Evolutionary conservation across 2,888 invertebrate species (phyloP).

Genomic region (Xylota segnis): DNA sequence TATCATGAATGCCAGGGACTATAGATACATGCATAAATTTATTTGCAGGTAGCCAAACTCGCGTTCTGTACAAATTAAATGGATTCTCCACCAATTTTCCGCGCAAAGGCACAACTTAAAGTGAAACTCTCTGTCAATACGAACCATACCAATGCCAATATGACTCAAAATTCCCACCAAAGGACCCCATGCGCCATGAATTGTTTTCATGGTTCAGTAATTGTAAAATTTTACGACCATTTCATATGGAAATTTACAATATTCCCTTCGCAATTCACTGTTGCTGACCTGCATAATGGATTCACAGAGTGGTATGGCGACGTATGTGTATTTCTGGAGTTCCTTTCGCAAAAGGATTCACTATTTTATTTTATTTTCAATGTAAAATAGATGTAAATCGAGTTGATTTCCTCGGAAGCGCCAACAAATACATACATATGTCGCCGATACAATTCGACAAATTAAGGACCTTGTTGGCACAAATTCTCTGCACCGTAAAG

Average conservation of each 20-base stretch:
- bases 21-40: too few relatives aligned
- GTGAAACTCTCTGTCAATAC: background rate
- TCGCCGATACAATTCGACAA: slow-evolving; percentile 44
- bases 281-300: slow-evolving; percentile 62
- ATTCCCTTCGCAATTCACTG: slow-evolving; percentile 34
- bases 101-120: background rate
- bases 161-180: background rate
- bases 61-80: too few relatives aligned
- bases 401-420: slow-evolving; percentile 53
- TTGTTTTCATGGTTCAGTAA: slow-evolving; percentile 66
- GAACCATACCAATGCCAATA: background rate
- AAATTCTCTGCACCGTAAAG: slow-evolving; percentile 47
- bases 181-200: slow-evolving; percentile 41
- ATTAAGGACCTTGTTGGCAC: slow-evolving; percentile 66
- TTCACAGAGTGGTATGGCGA: slow-evolving; percentile 21
- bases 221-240: slow-evolving; percentile 66
- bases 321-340: too few relatives aligned
- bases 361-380: slow-evolving; percentile 60
- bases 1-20: too few relatives aligned
- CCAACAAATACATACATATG: slow-evolving; percentile 58
- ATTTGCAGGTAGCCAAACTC: too few relatives aligned
- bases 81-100: background rate
- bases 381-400: slow-evolving; percentile 72
- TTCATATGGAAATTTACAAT: slow-evolving; percentile 63
- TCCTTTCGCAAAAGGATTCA: slow-evolving; percentile 33